Evolutionary conservation across 1,140 invertebrate species (phyloP), one percentile per base, ranked within the genome.

Genomic region (Procambarus virginalis): DNA sequence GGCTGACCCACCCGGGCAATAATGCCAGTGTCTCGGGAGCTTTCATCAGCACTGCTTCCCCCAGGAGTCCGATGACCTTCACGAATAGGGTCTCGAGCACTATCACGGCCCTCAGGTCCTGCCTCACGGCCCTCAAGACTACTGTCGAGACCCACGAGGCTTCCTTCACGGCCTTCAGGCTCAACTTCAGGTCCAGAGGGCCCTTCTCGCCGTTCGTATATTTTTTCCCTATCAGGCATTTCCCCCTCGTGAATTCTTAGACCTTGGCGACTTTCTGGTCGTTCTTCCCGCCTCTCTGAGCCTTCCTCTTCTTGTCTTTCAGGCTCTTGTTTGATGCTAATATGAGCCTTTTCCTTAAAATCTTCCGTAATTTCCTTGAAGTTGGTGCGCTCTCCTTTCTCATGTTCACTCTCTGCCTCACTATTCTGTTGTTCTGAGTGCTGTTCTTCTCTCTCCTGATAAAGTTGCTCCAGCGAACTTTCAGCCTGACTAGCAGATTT

Each of bases 1-100:
- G 91, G 91, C 70, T 92, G 91, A 8, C 91, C 91, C 46, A 92
- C 91, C 12, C 91, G 73, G n/a, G 91, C 91, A 51, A 92, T 92
- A 51, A 92, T 82, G 10, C 91, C 91, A 49, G 88, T 85, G 45
- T 92, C 91, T n/a, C 91, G 45, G 3, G 91, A 92, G 55, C 85
- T 92, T 51, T 92, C 91, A n/a, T 92, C 91, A 20, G 91, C 90
- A 58, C 89, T 91, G 73, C 91, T 91, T 58, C 91, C 85, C 22
- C 91, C 89, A 6, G 91, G 92, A n/a, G 84, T 87, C 84, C 89
- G 55, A 58, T 89, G 83, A 17, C 85, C 88, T 46, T 89, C 84
- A 14, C 81, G 81, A 55, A 49, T 55, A 20, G 49, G 51, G 17
- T 90, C 77, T 81, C 90, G 45, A 79, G 48, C 48, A 45, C 76